Evolutionary conservation across 2,888 invertebrate genomes (phyloP).

Genomic region (Phengaris alcon): DNA sequence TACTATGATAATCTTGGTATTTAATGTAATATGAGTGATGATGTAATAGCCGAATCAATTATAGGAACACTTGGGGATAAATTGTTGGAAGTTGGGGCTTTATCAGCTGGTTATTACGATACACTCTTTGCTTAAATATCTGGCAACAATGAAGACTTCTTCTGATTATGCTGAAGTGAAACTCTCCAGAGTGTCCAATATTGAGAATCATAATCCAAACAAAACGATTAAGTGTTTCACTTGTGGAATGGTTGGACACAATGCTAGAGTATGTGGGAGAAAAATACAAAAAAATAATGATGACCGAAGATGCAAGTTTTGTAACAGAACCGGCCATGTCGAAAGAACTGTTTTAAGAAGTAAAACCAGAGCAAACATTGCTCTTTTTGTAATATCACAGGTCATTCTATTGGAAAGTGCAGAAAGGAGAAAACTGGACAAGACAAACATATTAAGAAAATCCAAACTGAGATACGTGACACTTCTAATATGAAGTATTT

Average conservation of each 20-base stretch:
- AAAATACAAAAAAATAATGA: not conserved
- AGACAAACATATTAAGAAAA: not conserved
- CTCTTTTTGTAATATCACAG: too few species aligned
- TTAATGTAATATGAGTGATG: not conserved
- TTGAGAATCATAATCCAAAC: too few species aligned
- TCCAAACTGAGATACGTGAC: not conserved
- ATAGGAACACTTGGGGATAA: not conserved
- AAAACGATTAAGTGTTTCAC: not conserved
- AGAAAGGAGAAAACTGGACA: not conserved
- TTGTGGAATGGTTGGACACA: not conserved
- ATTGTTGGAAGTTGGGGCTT: not conserved
- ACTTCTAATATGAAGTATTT: not conserved
- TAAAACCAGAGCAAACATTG: not conserved
- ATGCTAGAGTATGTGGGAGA: not conserved
- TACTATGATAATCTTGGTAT: not conserved
- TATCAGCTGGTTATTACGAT: not conserved
- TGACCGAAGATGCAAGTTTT: not conserved
- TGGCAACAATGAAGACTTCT: not conserved
- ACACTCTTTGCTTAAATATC: not conserved
- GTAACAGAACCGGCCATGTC: not conserved
- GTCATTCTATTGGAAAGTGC: not conserved
- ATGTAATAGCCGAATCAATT: not conserved
- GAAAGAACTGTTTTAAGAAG: not conserved
- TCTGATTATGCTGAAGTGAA: not conserved
- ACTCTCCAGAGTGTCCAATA: too few species aligned